phyloP scores from a whole-genome alignment of 2,888 invertebrate species.

The Aphodius sticticus region DNA sequence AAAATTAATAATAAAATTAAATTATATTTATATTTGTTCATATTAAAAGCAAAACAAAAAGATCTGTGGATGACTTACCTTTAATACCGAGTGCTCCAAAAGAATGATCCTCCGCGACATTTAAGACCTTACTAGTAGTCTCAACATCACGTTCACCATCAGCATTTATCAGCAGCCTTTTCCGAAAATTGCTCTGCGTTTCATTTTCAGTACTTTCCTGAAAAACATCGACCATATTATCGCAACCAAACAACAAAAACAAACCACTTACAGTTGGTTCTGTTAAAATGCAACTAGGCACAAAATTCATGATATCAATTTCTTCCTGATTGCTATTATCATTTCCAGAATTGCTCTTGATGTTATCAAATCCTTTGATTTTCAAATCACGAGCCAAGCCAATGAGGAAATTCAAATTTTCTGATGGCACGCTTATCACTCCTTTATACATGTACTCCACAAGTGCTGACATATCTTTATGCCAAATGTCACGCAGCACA shows the following conservation, averaged over 20 bases:
- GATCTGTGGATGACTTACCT: slow-evolving; percentile 17
- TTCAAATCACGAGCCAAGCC: slow-evolving; percentile 74
- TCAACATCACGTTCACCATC: slow-evolving; percentile 26
- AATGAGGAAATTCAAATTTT: slow-evolving; percentile 70
- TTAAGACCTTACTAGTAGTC: slow-evolving; percentile 28
- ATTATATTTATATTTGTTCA: not conserved
- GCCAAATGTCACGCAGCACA: slow-evolving; percentile 72
- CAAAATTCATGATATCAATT: slow-evolving; percentile 32
- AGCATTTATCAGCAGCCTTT: slow-evolving; percentile 11
- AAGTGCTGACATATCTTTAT: slow-evolving; percentile 72
- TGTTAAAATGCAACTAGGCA: slow-evolving; percentile 33
- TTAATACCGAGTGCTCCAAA: slow-evolving; percentile 21
- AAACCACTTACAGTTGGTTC: slow-evolving; percentile 27
- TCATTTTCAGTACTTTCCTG: slow-evolving; percentile 5
- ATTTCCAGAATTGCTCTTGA: slow-evolving; percentile 11
- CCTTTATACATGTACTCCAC: slow-evolving; percentile 78
- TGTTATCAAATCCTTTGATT: slow-evolving; percentile 66
- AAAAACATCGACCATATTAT: not conserved
- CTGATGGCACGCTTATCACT: slow-evolving; percentile 71
- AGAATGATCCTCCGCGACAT: slow-evolving; percentile 27
- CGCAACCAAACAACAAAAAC: not conserved
- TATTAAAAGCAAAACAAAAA: not conserved
- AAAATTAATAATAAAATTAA: too few species aligned
- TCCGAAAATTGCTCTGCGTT: slow-evolving; percentile 8
- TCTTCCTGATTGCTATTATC: slow-evolving; percentile 27